Base-by-base conservation (phyloP, 23 tunicate species). In the Halocynthia aurantium region DNA sequence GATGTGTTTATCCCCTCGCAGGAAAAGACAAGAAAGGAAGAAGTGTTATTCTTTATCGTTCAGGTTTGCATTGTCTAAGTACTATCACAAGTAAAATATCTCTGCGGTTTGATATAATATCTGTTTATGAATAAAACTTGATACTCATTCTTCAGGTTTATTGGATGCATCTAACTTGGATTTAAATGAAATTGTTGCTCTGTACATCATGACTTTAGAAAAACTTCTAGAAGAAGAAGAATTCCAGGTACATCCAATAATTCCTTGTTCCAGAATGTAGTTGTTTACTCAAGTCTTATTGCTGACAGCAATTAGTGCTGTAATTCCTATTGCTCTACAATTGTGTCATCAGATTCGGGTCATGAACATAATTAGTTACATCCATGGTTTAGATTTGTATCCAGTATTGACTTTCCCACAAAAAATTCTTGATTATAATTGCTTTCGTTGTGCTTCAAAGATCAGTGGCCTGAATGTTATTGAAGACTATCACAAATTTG, bases 401-500 rank as follows among this genome's bases (percentile, higher is more conserved):
- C 44, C 44, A 31, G 44, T 31, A 31, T 31, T 31, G 2, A 31
- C 44, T 31, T 0, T 31, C 4, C 44, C 44, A 31, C 44, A 31
- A 31, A 1, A 31, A 31, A 31, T 31, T 31, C 44, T 31, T 31
- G 44, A 31, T 31, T 31, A 31, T 31, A 31, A 31, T 31, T 31
- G 44, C 44, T 31, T 31, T 31, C 44, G 1, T 31, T 4, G 44
- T 31, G 44, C 44, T 31, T 68, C 17, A 15, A 86, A 90, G 74
- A 91, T 91, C 67, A 72, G 81, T 52, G 97, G 97, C 6, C 55
- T 91, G 40, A 55, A 55, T 6, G 58, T 67, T 54, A 72, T 85
- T 6, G 87, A 82, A 73, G 90, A 91, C 68, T 9, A 81, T 81
- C 67, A 91, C 68, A 73, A 81, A 60, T 84, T 91, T 52, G 77